Evolutionary conservation across 2,797 vertebrate genomes (phyloP), one percentile per base, ranked within the genome.

Genomic region (Danio jaintianensis): DNA sequence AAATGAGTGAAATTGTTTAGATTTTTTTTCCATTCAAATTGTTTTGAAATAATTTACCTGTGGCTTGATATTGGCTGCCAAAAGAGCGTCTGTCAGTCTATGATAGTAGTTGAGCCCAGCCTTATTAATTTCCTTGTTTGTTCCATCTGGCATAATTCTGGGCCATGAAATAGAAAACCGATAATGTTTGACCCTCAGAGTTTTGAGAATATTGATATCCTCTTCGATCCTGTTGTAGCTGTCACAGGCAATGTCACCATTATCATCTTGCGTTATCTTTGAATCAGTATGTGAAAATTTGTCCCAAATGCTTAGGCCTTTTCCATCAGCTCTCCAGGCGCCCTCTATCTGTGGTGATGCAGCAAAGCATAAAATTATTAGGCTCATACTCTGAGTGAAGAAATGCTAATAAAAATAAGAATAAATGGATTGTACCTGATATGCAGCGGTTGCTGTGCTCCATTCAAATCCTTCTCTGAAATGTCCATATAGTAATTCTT

Each of bases 231-330:
- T 98, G 88, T 98, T 93, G 86, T 98, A 99, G 89, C 97, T 99
- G 91, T 98, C 91, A 16, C 98, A 99, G 18, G 97, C 95, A 71
- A 97, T 86, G 18, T 99, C 97, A 36, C 96, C 98, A 0, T 85
- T 94, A 38, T 95, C 95, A 16, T 94, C 90, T 0, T 95, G 92
- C 15, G 63, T 88, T 0, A 98, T 79, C 85, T 72, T 94, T 58
- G 96, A 89, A 3, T 96, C 94, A 11, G 96, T 97, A 84, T 99
- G 97, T 80, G 96, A 62, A 87, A 93, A 99, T 0, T 86, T 94
- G 88, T 99, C 98, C 98, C 98, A 99, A 81, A 99, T 97, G 66
- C 97, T 98, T 13, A 99, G 93, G 73, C 97, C 96, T 93, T 99
- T 99, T 53, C 97, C 97, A 76, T 99, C 96, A n/a, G 91, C 92